A percentile compares a stretch with the other conserved stretches of the same genome.
These are phyloP conservation scores for Grammatotria lemairii DNA, from an alignment of 2,113 vertebrate genomes.

Conservation along the genomic window DNA sequence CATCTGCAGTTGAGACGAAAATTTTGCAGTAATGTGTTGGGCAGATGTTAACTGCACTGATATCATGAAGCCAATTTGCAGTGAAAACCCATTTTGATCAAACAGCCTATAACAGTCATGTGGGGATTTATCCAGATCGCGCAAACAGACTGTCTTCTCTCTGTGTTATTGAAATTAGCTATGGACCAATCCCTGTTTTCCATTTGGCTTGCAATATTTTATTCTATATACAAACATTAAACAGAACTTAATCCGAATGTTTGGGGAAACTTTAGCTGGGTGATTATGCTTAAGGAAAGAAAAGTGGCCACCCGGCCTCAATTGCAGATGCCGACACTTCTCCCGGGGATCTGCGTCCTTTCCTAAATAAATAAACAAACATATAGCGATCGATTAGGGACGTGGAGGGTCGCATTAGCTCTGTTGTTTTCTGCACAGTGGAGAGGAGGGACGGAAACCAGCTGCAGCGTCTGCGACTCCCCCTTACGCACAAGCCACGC, in stretches of 20 bases:
- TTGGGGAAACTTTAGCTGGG: background rate
- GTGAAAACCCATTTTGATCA: background rate
- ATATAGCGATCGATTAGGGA: conserved; percentile 46
- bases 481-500: conserved; percentile 21
- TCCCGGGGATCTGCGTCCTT: background rate
- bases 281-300: background rate
- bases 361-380: conserved; percentile 53
- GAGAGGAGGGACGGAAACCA: conserved; percentile 55
- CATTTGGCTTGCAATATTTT: background rate
- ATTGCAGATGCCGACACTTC: background rate
- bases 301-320: background rate
- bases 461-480: conserved; percentile 49
- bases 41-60: background rate
- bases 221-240: background rate
- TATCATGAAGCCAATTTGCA: background rate
- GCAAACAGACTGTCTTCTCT: background rate
- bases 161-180: background rate
- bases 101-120: background rate
- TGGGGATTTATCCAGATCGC: background rate
- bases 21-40: background rate
- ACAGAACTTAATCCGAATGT: background rate
- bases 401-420: conserved; percentile 38
- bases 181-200: background rate
- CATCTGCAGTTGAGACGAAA: background rate
- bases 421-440: conserved; percentile 43